A percentile compares a stretch with the other conserved stretches of the same genome.
phyloP scores from a whole-genome alignment of 2,797 vertebrate genomes.

The Geotrypetes seraphini region DNA sequence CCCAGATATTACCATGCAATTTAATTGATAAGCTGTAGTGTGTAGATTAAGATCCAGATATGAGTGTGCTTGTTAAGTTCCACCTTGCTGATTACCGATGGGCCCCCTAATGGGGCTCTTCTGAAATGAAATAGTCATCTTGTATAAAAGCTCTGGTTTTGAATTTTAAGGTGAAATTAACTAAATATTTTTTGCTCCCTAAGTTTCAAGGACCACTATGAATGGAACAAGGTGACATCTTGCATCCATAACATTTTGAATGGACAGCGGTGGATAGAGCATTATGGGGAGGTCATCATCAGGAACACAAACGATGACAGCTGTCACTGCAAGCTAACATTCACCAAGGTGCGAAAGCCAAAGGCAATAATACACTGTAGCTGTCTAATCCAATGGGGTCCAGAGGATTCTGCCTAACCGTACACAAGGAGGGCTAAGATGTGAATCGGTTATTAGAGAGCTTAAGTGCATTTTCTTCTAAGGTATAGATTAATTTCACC shows the following conservation, averaged over 20 bases:
- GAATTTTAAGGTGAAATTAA: neutral
- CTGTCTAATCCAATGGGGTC: no score
- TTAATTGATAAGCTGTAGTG: no score
- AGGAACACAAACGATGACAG: conserved; percentile 72
- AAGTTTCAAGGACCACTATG: conserved; percentile 86
- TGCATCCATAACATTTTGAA: conserved; percentile 97
- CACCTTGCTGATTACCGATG: no score
- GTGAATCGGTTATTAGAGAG: no score
- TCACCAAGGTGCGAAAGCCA: conserved; percentile 87
- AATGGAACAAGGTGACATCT: conserved; percentile 97
- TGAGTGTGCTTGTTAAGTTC: no score
- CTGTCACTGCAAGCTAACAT: conserved; percentile 90
- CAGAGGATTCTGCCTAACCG: no score
- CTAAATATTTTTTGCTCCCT: conserved; percentile 5
- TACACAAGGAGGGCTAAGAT: no score
- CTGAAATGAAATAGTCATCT: neutral
- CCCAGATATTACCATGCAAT: no score
- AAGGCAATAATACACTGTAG: no score
- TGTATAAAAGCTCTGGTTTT: neutral
- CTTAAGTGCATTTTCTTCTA: no score
- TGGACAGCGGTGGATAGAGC: conserved; percentile 95
- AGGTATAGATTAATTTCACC: no score
- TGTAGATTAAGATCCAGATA: no score
- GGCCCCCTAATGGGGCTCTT: neutral
- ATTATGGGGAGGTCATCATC: conserved; percentile 94